phyloP scores from a whole-genome alignment of 2,888 invertebrate genomes.

The Pediacus dermestoides region DNA sequence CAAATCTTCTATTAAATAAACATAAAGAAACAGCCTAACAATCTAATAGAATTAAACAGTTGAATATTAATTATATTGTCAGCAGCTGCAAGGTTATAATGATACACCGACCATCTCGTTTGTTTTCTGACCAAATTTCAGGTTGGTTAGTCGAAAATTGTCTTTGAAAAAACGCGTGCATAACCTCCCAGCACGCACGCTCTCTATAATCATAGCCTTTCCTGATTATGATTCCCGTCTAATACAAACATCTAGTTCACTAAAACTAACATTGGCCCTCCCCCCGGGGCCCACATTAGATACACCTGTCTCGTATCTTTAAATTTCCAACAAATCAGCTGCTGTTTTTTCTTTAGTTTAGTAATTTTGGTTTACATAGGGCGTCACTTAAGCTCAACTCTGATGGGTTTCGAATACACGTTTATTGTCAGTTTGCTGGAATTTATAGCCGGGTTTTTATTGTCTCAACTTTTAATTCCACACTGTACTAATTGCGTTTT shows the following conservation, averaged over 20 bases:
- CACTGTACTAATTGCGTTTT: too few relatives aligned
- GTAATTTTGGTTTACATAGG: too few relatives aligned
- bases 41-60: conserved; percentile 22
- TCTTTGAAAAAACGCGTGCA: neutral
- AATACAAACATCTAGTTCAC: conserved; percentile 44
- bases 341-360: too few relatives aligned
- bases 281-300: conserved; percentile 30
- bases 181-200: conserved; percentile 19
- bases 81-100: conserved; percentile 19
- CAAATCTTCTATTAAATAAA: too few relatives aligned
- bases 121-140: conserved; percentile 1
- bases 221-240: conserved; percentile 38
- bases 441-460: too few relatives aligned
- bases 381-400: too few relatives aligned
- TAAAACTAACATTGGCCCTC: conserved; percentile 40
- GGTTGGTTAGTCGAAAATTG: conserved; percentile 8
- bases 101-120: neutral
- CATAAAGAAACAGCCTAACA: too few relatives aligned
- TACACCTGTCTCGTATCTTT: conserved; percentile 40
- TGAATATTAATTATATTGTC: conserved; percentile 26
- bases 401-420: too few relatives aligned
- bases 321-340: conserved; percentile 42
- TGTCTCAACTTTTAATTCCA: too few relatives aligned
- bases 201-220: conserved; percentile 40
- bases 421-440: too few relatives aligned